A percentile compares a stretch with the other conserved stretches of the same genome.
Conservation (phyloP, 2,113 vertebrate genomes). For the Raja brachyura region DNA sequence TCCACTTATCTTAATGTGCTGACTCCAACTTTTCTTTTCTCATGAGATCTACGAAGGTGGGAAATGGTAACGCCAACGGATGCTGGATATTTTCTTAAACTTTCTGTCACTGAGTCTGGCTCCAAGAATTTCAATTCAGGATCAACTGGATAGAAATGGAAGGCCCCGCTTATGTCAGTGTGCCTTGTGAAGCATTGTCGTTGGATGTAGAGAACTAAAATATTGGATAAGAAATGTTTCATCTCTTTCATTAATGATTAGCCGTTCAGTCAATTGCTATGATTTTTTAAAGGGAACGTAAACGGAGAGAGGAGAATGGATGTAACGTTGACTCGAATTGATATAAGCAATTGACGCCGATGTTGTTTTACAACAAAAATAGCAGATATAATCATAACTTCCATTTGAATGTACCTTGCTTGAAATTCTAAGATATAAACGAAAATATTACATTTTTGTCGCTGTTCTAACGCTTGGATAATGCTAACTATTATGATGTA, state of each 20-base stretch:
- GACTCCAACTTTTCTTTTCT: constrained; percentile 59
- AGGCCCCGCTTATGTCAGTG: not conserved
- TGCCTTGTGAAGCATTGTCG: not conserved
- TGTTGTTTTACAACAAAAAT: not conserved
- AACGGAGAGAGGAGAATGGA: not conserved
- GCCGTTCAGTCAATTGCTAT: not conserved
- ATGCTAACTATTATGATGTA: not conserved
- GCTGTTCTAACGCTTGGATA: not conserved
- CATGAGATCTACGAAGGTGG: not conserved
- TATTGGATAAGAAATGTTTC: constrained; percentile 14
- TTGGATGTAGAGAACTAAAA: constrained; percentile 9
- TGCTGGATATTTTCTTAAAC: constrained; percentile 11
- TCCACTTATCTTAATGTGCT: constrained; percentile 82
- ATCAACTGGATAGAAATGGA: not conserved
- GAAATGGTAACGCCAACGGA: not conserved
- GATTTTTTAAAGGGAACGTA: not conserved
- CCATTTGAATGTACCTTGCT: constrained; percentile 9
- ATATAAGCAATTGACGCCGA: not conserved
- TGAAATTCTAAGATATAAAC: not conserved
- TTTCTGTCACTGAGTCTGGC: not conserved
- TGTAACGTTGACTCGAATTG: not conserved
- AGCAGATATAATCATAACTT: not conserved
- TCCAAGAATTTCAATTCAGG: not conserved
- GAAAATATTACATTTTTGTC: constrained; percentile 14
- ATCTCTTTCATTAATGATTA: not conserved